Base-by-base conservation (phyloP, 2,113 vertebrate species). In the Periophthalmodon schlosseri region DNA sequence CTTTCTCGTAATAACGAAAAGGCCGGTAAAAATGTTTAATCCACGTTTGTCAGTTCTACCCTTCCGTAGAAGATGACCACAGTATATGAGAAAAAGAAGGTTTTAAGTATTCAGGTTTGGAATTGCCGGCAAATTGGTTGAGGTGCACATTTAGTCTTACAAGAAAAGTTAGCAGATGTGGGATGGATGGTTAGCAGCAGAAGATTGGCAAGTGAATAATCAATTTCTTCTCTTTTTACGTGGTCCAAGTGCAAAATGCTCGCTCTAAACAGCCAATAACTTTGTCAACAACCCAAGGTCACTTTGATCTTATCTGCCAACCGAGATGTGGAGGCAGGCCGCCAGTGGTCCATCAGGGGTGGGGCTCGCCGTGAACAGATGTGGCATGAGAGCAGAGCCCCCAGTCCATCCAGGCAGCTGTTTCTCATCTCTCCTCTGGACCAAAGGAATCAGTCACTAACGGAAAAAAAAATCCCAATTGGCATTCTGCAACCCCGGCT, bases 321-420 rank as follows among this genome's bases (percentile, higher is more conserved):
- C 68, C 9, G 36, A 84, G 66, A 82, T 3, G 36, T 47, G 56
- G 57, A 71, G 68, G 74, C 63, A 69, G 64, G 75, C 75, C 66
- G 46, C 58, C 65, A 33, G 74, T 60, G 75, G 65, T 75, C 65
- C 46, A 76, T 80, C 8, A 0, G 47, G 74, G 47, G 24, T 23
- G 5, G 23, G 73, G 28, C 80, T 80, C 68, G 12, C 52, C 39
- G 74, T 78, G 70, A 87, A 78, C 77, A 86, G 83, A 86, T 80
- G 77, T 3, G 54, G 24, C 15, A 58, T 69, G 36, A 87, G 80
- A 86, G 85, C 81, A 76, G 78, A 69, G 72, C 73, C 71, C 64
- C 46, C 61, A 69, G 4, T 70, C 60, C 73, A 57, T 86, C 47
- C 86, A 88, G 84, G 52, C 86, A 88, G 84, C 84, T 85, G 80